A percentile compares a stretch with the other conserved stretches of the same genome.
phyloP scores from a whole-genome alignment of 1,140 invertebrate species.

The Microplitis mediator region DNA sequence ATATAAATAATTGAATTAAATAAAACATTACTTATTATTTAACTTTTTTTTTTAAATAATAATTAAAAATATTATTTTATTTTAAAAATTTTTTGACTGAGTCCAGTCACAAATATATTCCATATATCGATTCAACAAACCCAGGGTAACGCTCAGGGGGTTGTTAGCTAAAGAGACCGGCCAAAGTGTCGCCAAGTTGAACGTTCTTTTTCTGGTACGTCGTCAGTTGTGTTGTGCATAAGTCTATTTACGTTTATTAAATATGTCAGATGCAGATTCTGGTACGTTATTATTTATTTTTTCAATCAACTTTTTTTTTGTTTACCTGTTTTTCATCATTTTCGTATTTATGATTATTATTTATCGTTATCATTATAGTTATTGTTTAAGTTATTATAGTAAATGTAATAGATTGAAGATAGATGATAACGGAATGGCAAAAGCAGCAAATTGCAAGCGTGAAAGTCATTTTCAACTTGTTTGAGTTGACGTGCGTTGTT shows the following conservation, averaged over 20 bases:
- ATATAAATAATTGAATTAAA: too few relatives aligned
- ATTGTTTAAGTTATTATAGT: neutral
- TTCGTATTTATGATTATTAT: too few relatives aligned
- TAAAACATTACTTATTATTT: too few relatives aligned
- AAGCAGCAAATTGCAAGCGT: too few relatives aligned
- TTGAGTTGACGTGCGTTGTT: neutral
- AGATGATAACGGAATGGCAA: neutral
- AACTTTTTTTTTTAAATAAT: too few relatives aligned
- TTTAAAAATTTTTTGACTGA: neutral
- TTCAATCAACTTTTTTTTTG: too few relatives aligned
- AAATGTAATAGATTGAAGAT: neutral
- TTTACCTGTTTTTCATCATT: too few relatives aligned
- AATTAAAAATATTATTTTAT: neutral
- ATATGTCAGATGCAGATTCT: constrained; percentile 57
- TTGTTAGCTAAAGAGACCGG: constrained; percentile 5
- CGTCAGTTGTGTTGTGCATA: constrained; percentile 39
- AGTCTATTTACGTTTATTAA: constrained; percentile 29
- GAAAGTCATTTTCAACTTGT: neutral
- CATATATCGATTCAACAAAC: constrained; percentile 59
- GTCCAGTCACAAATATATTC: neutral
- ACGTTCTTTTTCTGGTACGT: constrained; percentile 28
- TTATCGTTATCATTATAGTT: too few relatives aligned
- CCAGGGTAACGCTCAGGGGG: constrained; percentile 49
- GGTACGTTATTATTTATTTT: constrained; percentile 44
- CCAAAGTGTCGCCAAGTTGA: constrained; percentile 52